Evolutionary conservation across 2,888 invertebrate genomes (phyloP).

Genomic region (Chymomyza fuscimana): DNA sequence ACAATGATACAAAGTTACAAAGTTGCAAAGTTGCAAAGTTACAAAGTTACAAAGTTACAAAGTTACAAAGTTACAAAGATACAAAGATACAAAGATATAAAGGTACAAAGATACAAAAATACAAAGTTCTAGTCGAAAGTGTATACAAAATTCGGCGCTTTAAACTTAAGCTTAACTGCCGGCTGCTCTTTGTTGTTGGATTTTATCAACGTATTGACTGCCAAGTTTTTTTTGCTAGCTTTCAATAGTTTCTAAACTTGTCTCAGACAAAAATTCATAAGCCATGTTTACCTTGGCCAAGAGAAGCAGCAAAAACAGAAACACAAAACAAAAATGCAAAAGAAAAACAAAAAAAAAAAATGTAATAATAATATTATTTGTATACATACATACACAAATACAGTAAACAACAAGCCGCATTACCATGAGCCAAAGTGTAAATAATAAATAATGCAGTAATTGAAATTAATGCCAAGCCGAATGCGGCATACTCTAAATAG

Average conservation of each 20-base stretch:
- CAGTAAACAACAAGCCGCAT: not conserved
- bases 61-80: too few relatives aligned
- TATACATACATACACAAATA: not conserved
- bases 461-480: not conserved
- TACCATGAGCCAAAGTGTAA: not conserved
- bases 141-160: not conserved
- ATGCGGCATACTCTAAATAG: not conserved
- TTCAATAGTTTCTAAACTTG: not conserved
- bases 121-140: not conserved
- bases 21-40: too few relatives aligned
- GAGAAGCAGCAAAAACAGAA: slow-evolving; percentile 31
- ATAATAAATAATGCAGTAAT: not conserved
- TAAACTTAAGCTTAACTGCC: slow-evolving; percentile 1
- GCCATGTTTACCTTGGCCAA: slow-evolving; percentile 57
- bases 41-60: too few relatives aligned
- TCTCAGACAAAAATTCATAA: not conserved
- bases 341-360: slow-evolving; percentile 23
- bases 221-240: not conserved
- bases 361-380: slow-evolving; percentile 16
- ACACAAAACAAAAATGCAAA: slow-evolving; percentile 12
- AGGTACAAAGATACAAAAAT: too few relatives aligned
- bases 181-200: not conserved
- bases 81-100: too few relatives aligned
- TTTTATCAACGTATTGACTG: not conserved
- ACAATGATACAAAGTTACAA: too few relatives aligned